Base-by-base conservation (phyloP, 2,888 invertebrate genomes). In the Drosophila cyrtoloma region DNA sequence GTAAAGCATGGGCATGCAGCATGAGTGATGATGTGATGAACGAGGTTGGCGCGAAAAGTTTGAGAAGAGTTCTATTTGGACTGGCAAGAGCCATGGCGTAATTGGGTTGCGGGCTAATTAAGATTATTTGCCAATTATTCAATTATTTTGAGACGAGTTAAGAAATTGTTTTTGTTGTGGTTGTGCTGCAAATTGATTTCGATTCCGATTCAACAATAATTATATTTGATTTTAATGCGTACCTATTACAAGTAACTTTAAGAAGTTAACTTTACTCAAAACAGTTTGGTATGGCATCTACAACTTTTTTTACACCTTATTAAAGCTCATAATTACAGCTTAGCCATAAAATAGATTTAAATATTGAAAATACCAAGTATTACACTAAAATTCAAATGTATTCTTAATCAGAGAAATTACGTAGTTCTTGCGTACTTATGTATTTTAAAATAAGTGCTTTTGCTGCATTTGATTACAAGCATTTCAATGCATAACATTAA, bases 1-100 rank as follows among this genome's bases (percentile, higher is more conserved):
- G 55, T 75, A 72, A 71, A 76, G 64, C 81, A 84, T 69, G 65
- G 62, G n/a, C 70, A 70, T 64, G 62, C 61, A 61, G 55, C 71
- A 50, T 71, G 70, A 71, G 42, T 55, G 70, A 70, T 70, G 70
- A 70, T 70, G 55, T 7, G 60, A 39, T 28, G 6, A 26, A 71
- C 71, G 70, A 71, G 70, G 71, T 30, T 5, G 12, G 47, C 19
- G 10, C 19, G 3, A n/a, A 47, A 26, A 60, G 53, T 70, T 52
- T 12, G 0, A 0, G 5, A 12, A 32, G 2, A n/a, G 9, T 14
- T 22, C 16, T 14, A 22, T 28, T n/a, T 32, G 10, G 32, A 22
- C 32, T 19, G 0, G 14, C 22, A 22, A 19, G 14, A 33, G 19
- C 3, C 3, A 1, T 5, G 16, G 12, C 16, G 3, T 33, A 35